Conservation (phyloP, 2,888 invertebrate genomes). For the Crematogaster levior region DNA sequence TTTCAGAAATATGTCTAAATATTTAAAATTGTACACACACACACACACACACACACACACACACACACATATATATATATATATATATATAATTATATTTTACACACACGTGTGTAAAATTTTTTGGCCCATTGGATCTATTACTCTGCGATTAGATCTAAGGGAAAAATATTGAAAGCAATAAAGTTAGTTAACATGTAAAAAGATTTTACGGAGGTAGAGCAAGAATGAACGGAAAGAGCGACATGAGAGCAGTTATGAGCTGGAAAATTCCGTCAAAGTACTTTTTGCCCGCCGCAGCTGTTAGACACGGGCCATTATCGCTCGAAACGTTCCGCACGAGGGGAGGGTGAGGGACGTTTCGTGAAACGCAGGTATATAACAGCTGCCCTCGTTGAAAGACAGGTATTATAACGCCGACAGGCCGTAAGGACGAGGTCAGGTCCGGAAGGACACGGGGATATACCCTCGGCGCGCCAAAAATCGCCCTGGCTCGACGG, state of each 20-base stretch:
- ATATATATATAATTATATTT: too few relatives aligned
- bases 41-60: too few relatives aligned
- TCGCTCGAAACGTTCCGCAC: conserved; percentile 57
- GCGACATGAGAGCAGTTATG: conserved; percentile 11
- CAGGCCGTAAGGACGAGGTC: conserved; percentile 62
- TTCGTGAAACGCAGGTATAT: conserved; percentile 65
- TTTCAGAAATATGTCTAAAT: neutral
- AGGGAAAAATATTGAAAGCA: neutral
- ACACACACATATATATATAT: too few relatives aligned
- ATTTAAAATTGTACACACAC: neutral
- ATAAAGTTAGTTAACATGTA: neutral
- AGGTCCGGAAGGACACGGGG: conserved; percentile 58
- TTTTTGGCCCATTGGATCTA: neutral
- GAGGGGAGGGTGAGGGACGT: conserved; percentile 48
- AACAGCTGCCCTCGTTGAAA: conserved; percentile 34
- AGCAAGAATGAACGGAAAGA: neutral
- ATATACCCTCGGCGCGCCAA: conserved; percentile 62
- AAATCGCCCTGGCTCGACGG: conserved; percentile 57
- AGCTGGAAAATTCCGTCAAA: conserved; percentile 46
- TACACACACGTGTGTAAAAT: too few relatives aligned
- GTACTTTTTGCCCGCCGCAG: conserved; percentile 36
- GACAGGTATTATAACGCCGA: conserved; percentile 30
- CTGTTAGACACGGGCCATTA: conserved; percentile 44
- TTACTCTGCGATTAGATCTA: neutral
- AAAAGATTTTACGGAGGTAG: conserved; percentile 6